Evolutionary conservation across 2,113 vertebrate genomes (phyloP).

Genomic region (Pitta sordida): DNA sequence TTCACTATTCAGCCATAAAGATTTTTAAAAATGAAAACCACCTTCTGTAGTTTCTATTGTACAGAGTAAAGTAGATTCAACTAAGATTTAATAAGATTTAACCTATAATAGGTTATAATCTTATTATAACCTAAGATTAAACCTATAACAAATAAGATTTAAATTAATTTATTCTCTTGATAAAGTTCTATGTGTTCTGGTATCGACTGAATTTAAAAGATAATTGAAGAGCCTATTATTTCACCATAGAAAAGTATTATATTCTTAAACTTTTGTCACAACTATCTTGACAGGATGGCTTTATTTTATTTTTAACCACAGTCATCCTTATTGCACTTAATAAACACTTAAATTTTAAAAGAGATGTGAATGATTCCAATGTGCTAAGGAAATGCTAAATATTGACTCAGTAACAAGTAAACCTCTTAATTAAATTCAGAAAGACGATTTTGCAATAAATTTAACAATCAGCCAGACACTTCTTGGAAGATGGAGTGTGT

Average conservation of each 20-base stretch:
- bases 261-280: not conserved
- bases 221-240: not conserved
- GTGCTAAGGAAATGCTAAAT: not conserved
- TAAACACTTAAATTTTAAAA: not conserved
- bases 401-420: not conserved
- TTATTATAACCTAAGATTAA: not conserved
- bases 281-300: fast-evolving
- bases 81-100: not conserved
- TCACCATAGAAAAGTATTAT: not conserved
- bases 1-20: not conserved
- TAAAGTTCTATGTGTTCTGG: not conserved
- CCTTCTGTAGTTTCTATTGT: not conserved
- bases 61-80: not conserved
- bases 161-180: not conserved
- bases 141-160: not conserved
- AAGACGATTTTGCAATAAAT: not conserved
- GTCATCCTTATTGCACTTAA: not conserved
- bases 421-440: not conserved
- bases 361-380: not conserved
- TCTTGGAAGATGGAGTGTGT: not conserved
- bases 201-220: not conserved
- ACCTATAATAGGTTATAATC: not conserved
- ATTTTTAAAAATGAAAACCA: not conserved
- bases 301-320: not conserved
- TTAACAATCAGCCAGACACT: not conserved